Evolutionary conservation across 2,113 vertebrate species (phyloP).

Genomic region (Vidua chalybeata): DNA sequence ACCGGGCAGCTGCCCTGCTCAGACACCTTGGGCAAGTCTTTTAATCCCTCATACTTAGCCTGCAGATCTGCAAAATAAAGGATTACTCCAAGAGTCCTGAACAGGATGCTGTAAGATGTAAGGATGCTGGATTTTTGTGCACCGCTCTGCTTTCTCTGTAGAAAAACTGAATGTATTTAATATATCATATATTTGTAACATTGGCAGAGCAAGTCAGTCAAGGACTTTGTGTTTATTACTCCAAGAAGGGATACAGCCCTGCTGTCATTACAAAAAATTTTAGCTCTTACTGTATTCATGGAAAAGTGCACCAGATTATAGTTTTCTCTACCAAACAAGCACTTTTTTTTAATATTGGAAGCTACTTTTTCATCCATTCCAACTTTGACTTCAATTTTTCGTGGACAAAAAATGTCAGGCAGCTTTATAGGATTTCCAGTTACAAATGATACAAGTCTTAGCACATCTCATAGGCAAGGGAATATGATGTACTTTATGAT

Average conservation of each 20-base stretch:
- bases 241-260: not conserved
- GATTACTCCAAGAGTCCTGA: not conserved
- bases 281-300: not conserved
- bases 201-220: not conserved
- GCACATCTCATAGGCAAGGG: constrained; percentile 36
- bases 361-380: constrained; percentile 25
- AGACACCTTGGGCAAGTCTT: not conserved
- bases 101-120: not conserved
- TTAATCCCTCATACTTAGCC: not conserved
- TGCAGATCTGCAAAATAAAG: not conserved
- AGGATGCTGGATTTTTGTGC: not conserved
- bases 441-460: constrained; percentile 51
- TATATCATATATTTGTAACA: not conserved
- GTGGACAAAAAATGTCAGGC: not conserved
- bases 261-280: not conserved
- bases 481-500: constrained; percentile 52
- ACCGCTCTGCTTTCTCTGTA: not conserved
- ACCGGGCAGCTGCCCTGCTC: not conserved
- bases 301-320: not conserved
- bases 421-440: constrained; percentile 62
- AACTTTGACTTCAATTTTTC: constrained; percentile 41
- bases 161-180: not conserved
- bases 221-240: not conserved
- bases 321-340: not conserved
- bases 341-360: not conserved